Evolutionary conservation across 2,113 vertebrate genomes (phyloP).

Genomic region (Percina caprodes): DNA sequence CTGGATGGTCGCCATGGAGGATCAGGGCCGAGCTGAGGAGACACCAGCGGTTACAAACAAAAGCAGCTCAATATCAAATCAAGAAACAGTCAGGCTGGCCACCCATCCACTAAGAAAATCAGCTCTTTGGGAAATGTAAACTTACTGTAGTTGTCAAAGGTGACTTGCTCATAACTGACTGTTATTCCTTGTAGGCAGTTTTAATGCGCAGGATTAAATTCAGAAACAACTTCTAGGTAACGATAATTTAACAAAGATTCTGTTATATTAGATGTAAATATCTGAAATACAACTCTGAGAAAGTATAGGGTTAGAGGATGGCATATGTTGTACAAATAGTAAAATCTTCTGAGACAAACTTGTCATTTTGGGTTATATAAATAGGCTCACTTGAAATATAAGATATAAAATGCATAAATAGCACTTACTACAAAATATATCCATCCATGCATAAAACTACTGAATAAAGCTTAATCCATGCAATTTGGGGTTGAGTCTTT

Average conservation of each 20-base stretch:
- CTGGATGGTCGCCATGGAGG: slow-evolving; percentile 70
- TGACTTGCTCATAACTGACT: neutral
- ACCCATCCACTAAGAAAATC: slow-evolving; percentile 24
- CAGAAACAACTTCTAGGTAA: neutral
- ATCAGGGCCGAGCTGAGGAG: slow-evolving; percentile 64
- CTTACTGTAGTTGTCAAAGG: neutral
- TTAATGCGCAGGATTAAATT: slow-evolving; percentile 4
- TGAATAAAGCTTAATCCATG: slow-evolving; percentile 34
- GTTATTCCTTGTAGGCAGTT: neutral
- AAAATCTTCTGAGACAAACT: neutral
- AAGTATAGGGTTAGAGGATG: neutral
- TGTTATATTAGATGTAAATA: neutral
- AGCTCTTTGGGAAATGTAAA: slow-evolving; percentile 28
- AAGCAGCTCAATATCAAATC: slow-evolving; percentile 52
- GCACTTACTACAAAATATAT: neutral
- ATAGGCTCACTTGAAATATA: neutral
- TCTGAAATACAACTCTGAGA: neutral
- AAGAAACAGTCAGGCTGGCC: slow-evolving; percentile 3
- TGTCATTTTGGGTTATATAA: neutral
- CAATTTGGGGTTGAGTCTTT: slow-evolving; percentile 45
- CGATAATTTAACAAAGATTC: neutral
- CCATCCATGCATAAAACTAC: slow-evolving; percentile 1
- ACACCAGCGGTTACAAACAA: slow-evolving; percentile 65
- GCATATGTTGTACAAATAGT: neutral
- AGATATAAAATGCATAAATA: slow-evolving; percentile 14